Base-by-base conservation (phyloP, 2,888 invertebrate species). In the Brachyopa scutellaris region DNA sequence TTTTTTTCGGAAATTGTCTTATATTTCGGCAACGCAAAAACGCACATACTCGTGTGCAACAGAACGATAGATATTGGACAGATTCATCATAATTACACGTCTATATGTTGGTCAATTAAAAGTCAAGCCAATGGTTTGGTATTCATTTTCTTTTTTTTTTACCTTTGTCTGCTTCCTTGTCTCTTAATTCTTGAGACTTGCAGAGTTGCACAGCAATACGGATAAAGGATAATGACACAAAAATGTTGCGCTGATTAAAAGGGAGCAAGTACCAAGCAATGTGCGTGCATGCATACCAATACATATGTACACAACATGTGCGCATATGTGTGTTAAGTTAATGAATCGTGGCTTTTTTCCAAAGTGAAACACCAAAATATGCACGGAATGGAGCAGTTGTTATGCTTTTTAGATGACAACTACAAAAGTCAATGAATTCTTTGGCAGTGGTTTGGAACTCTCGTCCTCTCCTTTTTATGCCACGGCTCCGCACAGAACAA, bases 91-190 rank as follows among this genome's bases (percentile, higher is more conserved):
- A 84, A 76, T 84, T 84, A 77, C 84, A 84, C 70, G 69, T 57
- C 73, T 67, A 78, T 83, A 83, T 78, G 83, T 67, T 78, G 78
- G 83, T 83, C 83, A 83, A 83, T 83, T 83, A 83, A 83, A 83
- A 83, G 67, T 77, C 82, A 82, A 82, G 59, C 70, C 77, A 77
- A 70, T 59, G 82, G 74, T 59, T 76, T 3, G 76, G 73, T 61
- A 55, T 66, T 79, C 59, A 26, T 21, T 64, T 51, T 76, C 49
- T 17, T 31, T 67, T 53, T 26, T 5, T 9, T n/a, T n/a, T 38
- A 19, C 9, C 53, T 64, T 53, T 38, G 82, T 66, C 66, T 77
- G 70, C 59, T 82, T 82, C 77, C 70, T 76, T 82, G 82, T 82
- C 77, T 70, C 70, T 82, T 76, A 77, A 82, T 72, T 82, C 57